phyloP scores from a whole-genome alignment of 1,140 invertebrate genomes.

The Listronotus bonariensis region DNA sequence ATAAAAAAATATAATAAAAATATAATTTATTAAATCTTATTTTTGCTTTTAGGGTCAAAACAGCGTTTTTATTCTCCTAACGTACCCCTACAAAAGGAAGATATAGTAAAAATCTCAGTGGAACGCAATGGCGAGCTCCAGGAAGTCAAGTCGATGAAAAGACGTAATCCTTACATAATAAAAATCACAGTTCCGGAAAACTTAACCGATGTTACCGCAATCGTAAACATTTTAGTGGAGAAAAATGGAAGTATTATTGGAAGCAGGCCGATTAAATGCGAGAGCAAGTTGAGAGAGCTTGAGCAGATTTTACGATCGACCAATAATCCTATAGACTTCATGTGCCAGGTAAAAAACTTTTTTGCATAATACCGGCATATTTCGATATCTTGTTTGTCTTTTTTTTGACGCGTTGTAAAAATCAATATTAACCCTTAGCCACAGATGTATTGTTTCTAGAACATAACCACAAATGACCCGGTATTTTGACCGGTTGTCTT shows the following conservation, averaged over 20 bases:
- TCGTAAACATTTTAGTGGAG: constrained; percentile 77
- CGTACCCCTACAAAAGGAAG: constrained; percentile 75
- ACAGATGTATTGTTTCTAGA: no score
- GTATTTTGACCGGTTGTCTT: no score
- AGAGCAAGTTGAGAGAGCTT: constrained; percentile 78
- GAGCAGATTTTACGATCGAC: constrained; percentile 77
- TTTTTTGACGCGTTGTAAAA: no score
- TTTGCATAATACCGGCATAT: no score
- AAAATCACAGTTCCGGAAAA: constrained; percentile 78
- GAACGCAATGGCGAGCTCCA: constrained; percentile 79
- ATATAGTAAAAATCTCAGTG: constrained; percentile 73
- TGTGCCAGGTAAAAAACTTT: constrained; percentile 85
- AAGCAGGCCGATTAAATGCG: constrained; percentile 80
- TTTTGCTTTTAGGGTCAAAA: constrained; percentile 69
- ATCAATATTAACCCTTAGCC: no score
- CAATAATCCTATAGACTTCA: constrained; percentile 82
- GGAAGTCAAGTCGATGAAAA: constrained; percentile 73
- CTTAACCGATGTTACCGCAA: constrained; percentile 79
- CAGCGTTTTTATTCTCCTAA: constrained; percentile 77
- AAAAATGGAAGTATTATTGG: constrained; percentile 79
- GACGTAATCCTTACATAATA: constrained; percentile 78
- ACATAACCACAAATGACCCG: no score
- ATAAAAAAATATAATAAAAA: no score
- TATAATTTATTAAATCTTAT: no score
- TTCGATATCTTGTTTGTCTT: no score